These are phyloP conservation scores for Helicolenus hilgendorfi DNA, from an alignment of 2,797 vertebrate species.

Conservation along the genomic window DNA sequence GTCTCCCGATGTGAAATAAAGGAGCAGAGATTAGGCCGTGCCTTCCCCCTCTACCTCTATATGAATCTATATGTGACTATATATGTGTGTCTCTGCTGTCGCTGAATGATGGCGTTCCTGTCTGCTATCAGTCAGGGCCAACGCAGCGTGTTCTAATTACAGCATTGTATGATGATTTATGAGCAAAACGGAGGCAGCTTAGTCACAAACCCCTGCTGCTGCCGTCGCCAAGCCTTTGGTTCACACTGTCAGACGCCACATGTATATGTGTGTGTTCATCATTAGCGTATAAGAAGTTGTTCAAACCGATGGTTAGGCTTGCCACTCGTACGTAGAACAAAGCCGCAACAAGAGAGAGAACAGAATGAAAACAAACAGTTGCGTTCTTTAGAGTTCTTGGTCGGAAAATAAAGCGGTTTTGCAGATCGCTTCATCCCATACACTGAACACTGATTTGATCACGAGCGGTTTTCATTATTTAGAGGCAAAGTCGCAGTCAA, in stretches of 20 bases:
- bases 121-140: constrained; percentile 75
- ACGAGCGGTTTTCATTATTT: background rate
- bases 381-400: background rate
- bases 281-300: constrained; percentile 1
- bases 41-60: background rate
- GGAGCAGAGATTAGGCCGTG: background rate
- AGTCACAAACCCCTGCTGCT: constrained; percentile 42
- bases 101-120: constrained; percentile 36
- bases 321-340: background rate
- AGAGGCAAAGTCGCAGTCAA: background rate
- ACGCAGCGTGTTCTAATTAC: constrained; percentile 75
- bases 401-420: background rate
- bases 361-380: background rate
- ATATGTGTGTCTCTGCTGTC: background rate
- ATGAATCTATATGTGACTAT: constrained; percentile 16
- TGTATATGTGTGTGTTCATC: constrained; percentile 5
- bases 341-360: background rate
- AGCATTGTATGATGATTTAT: constrained; percentile 71
- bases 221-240: constrained; percentile 8
- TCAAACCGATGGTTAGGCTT: constrained; percentile 4
- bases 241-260: constrained; percentile 8
- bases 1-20: constrained; percentile 34
- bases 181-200: constrained; percentile 58
- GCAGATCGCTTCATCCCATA: background rate
- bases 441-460: background rate